Evolutionary conservation across 53 echinoderm and acorn worm species (phyloP).

Genomic region (Holothuria scabra): DNA sequence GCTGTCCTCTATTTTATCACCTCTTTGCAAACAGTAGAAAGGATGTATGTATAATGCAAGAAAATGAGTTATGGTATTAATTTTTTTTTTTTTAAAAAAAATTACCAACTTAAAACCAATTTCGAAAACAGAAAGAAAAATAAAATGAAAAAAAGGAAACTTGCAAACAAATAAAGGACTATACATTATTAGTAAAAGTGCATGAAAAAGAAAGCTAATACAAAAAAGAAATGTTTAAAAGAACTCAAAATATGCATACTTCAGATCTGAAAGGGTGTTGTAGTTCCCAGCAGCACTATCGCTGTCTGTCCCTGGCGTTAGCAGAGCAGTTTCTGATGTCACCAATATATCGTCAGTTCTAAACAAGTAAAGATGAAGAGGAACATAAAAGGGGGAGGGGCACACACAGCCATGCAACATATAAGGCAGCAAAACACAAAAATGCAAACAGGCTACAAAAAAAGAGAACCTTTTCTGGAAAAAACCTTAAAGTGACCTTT

Average conservation of each 20-base stretch:
- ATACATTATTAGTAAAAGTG: neutral
- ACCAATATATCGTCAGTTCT: neutral
- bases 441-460: neutral
- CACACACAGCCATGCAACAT: neutral
- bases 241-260: slow-evolving; percentile 2
- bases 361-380: neutral
- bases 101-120: no score
- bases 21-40: no score
- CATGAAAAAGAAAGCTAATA: neutral
- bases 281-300: slow-evolving; percentile 15
- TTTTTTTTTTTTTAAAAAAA: no score
- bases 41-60: no score
- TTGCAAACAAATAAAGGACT: neutral
- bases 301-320: neutral
- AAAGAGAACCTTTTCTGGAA: neutral
- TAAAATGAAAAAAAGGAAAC: neutral
- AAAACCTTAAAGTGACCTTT: no score
- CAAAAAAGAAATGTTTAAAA: neutral
- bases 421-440: neutral
- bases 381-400: slow-evolving; percentile 9
- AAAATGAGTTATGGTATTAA: no score
- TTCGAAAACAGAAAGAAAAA: no score
- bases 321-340: slow-evolving; percentile 2
- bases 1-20: no score
- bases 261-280: slow-evolving; percentile 22